phyloP scores from a whole-genome alignment of 1,140 invertebrate genomes.

The Leptinotarsa defecta region DNA sequence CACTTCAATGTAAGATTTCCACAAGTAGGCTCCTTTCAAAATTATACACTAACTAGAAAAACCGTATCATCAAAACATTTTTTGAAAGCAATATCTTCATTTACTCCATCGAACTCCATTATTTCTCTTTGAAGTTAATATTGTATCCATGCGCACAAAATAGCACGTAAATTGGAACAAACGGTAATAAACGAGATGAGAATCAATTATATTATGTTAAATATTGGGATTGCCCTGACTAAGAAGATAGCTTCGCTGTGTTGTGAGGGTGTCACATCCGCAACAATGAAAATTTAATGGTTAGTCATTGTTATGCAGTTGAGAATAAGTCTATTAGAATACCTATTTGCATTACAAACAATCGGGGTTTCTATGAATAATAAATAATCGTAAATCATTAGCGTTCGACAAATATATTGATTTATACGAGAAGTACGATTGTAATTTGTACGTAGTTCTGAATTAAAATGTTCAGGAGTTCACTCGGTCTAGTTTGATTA shows the following conservation, averaged over 20 bases:
- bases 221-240: conserved; percentile 2
- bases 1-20: too few relatives aligned
- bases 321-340: not conserved
- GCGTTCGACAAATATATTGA: not conserved
- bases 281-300: conserved; percentile 9
- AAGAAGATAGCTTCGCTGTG: not conserved
- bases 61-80: too few relatives aligned
- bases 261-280: conserved; percentile 7
- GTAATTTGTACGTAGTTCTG: too few relatives aligned
- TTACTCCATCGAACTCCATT: too few relatives aligned
- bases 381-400: conserved; percentile 9
- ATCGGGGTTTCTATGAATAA: conserved; percentile 1
- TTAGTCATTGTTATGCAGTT: conserved; percentile 1
- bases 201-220: conserved; percentile 7
- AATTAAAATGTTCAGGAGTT: too few relatives aligned
- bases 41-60: too few relatives aligned
- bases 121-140: too few relatives aligned
- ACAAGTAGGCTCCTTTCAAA: too few relatives aligned
- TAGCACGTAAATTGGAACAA: not conserved
- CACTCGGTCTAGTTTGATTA: too few relatives aligned
- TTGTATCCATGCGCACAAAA: too few relatives aligned
- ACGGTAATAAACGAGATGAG: not conserved
- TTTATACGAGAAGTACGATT: too few relatives aligned
- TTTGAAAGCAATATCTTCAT: too few relatives aligned
- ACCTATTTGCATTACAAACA: conserved; percentile 3